Base-by-base conservation (phyloP, 2,888 invertebrate species). In the Belgica antarctica region DNA sequence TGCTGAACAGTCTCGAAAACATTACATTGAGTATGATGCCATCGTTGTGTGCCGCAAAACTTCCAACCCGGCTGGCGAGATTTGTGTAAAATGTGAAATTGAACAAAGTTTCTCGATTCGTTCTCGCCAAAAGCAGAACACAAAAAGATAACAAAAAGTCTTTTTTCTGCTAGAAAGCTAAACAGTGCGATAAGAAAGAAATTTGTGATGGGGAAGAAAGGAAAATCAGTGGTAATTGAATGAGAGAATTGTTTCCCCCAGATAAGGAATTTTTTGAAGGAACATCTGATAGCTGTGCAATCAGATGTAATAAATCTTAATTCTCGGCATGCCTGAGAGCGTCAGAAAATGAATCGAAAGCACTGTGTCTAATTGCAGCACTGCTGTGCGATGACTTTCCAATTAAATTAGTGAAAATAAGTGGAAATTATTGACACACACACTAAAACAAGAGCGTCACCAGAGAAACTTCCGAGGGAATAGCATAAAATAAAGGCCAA, bases 271-370 rank as follows among this genome's bases (percentile, higher is more conserved):
- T n/a, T n/a, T n/a, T 28, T 22, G 62, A 17, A 31, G 41, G n/a
- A 24, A 12, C 41, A 47, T 47, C 47, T 66, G 65, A 52, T 66
- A 46, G 17, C 17, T 27, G n/a, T 5, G 46, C 52, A 68, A 68
- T 68, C 68, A 57, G 57, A 68, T 68, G 28, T 34, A 52, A 17
- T 57, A 68, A 68, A 68, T 68, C 28, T 68, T 15, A 12, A 12
- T 25, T 46, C 22, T 15, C 25, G n/a, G 15, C 2, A 41, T 41
- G 10, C 12, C 3, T 41, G 15, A 41, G 41, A 5, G 10, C 34
- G 34, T 34, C 7, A 41, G 15, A 41, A 3, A 41, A 15, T 41
- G 41, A 41, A n/a, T n/a, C n/a, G n/a, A 41, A 10, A 41, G 12
- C 41, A n/a, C n/a, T n/a, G n/a, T n/a, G n/a, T n/a, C 41, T 41